Evolutionary conservation across 2,113 vertebrate genomes (phyloP), one percentile per base, ranked within the genome.

Genomic region (Catagonus wagneri): DNA sequence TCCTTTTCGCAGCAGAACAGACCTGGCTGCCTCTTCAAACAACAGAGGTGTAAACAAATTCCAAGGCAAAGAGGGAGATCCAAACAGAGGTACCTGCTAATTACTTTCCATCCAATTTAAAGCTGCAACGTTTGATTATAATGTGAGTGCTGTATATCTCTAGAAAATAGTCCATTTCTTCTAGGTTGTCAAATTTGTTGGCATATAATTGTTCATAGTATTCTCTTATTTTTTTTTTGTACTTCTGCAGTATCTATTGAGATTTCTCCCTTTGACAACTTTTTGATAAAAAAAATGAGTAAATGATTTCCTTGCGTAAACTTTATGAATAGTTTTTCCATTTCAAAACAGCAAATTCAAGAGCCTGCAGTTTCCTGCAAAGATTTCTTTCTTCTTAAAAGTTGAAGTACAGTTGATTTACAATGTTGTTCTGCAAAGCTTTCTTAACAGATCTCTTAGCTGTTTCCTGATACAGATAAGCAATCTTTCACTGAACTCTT

Each of bases 251-350:
- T 4, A 44, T 44, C 44, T 44, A 8, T 44, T 44, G 44, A 44
- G 44, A 44, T 44, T 44, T 44, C 44, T 44, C 44, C 44, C 50
- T 76, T 69, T 83, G 58, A 68, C n/a, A 56, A 87, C 58, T 90
- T 95, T 86, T 87, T 60, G 50, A 78, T 72, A 81, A 92, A n/a
- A 25, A 14, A 75, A 93, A 3, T 27, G 56, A 90, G 87, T n/a
- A n/a, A 93, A 13, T 56, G 17, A 90, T 83, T 94, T 92, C 39
- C 22, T 83, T 19, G 75, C 29, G 78, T 80, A 74, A 32, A 90
- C 7, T 36, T 81, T 87, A 54, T 10, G 20, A 34, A 63, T 27
- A 71, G 29, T 36, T 92, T 65, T 93, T 52, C 54, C 44, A 85
- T 76, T 34, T 76, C 32, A 66, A 27, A 81, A 81, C 22, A 69